These are phyloP conservation scores for Aporrectodea caliginosa DNA, from an alignment of 1,140 invertebrate genomes.

Conservation along the genomic window DNA sequence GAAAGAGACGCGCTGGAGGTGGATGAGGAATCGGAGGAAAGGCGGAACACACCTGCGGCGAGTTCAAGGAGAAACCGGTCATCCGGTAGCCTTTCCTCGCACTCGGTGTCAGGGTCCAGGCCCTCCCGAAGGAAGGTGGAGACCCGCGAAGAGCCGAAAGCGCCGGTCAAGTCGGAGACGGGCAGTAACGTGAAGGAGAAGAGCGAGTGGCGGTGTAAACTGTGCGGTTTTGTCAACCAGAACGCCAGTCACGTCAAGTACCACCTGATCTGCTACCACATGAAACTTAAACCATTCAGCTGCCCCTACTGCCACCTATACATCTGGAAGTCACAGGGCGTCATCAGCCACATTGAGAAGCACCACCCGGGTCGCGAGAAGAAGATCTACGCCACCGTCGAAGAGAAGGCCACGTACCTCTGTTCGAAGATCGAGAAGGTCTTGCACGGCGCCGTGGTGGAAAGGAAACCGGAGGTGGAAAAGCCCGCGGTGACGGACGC, in stretches of 20 bases:
- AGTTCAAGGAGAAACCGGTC: neutral
- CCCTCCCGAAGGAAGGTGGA: neutral
- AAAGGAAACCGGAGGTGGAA: neutral
- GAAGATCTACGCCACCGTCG: conserved; percentile 10
- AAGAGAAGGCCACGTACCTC: conserved; percentile 11
- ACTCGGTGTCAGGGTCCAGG: neutral
- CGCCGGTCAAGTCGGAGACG: neutral
- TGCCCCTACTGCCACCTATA: conserved; percentile 30
- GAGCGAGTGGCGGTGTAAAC: conserved; percentile 11
- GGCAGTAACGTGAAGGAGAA: neutral
- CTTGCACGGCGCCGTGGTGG: neutral
- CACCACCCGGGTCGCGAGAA: conserved; percentile 14
- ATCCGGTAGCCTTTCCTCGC: neutral
- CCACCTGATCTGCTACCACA: conserved; percentile 21
- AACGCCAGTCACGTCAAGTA: conserved; percentile 17
- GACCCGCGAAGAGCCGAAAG: neutral
- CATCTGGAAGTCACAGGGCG: conserved; percentile 9
- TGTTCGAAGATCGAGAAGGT: conserved; percentile 19
- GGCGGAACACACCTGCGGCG: neutral
- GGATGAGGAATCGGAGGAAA: neutral
- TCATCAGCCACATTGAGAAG: conserved; percentile 18
- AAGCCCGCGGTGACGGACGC: neutral
- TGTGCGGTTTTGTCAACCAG: conserved; percentile 7
- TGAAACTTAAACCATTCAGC: conserved; percentile 25
- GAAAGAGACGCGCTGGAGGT: neutral